Evolutionary conservation across 2,797 vertebrate species (phyloP).

Genomic region (Todus mexicanus): DNA sequence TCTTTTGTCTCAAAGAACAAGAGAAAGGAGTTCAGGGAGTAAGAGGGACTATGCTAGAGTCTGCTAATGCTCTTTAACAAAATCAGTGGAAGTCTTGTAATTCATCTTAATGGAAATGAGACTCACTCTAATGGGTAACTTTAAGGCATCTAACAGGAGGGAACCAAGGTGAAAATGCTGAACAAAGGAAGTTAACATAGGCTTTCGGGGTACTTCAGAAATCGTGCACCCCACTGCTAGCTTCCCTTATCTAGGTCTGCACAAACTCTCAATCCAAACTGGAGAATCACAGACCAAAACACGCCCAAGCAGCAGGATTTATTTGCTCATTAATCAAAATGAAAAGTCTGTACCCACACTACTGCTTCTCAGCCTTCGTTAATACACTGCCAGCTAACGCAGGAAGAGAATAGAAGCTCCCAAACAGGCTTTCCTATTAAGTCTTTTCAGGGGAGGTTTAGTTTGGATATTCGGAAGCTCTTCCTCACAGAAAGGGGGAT

Average conservation of each 20-base stretch:
- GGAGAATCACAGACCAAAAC: neutral
- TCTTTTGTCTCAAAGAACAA: neutral
- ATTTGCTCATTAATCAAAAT: neutral
- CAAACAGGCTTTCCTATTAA: neutral
- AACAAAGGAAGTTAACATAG: neutral
- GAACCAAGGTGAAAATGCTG: neutral
- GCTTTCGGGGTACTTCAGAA: neutral
- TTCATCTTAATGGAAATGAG: neutral
- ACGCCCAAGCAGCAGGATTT: neutral
- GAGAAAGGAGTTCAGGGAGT: neutral
- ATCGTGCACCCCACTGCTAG: neutral
- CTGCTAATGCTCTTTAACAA: neutral
- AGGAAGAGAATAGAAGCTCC: neutral
- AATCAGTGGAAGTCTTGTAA: neutral
- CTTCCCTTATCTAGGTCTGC: neutral
- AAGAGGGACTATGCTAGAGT: neutral
- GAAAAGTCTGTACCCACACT: neutral
- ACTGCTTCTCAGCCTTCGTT: neutral
- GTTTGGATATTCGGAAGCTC: too few species aligned
- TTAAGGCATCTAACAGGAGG: neutral
- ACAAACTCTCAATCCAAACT: neutral
- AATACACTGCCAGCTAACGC: neutral
- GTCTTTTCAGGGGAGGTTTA: too few species aligned
- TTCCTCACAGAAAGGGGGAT: too few species aligned
- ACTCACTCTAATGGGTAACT: neutral